A percentile compares a stretch with the other conserved stretches of the same genome.
These are phyloP conservation scores for Drosophila leontia DNA, from an alignment of 1,140 invertebrate genomes.

Conservation along the genomic window DNA sequence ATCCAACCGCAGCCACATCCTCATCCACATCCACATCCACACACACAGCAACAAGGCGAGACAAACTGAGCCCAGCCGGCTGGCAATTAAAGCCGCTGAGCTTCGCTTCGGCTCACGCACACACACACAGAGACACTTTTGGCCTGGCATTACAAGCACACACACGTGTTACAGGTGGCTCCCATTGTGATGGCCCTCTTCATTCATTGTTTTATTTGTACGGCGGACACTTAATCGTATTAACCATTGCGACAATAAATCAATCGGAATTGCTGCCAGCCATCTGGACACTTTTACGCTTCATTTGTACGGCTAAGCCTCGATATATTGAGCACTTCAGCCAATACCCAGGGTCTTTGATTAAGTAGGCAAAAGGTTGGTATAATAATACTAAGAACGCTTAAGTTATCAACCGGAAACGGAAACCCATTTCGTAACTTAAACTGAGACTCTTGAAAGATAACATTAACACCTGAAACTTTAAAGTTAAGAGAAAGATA, in stretches of 20 bases:
- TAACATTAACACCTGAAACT: background rate
- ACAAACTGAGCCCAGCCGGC: slow-evolving; percentile 49
- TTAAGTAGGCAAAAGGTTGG: background rate
- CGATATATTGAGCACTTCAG: slow-evolving; percentile 14
- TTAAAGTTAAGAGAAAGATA: background rate
- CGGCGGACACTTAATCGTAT: slow-evolving; percentile 20
- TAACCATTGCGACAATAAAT: slow-evolving; percentile 43
- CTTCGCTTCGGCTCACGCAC: slow-evolving; percentile 17
- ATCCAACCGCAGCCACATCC: slow-evolving; percentile 59
- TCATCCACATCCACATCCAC: slow-evolving; percentile 29
- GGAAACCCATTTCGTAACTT: background rate
- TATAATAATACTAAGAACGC: background rate
- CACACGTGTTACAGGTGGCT: slow-evolving; percentile 23
- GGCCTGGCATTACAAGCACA: background rate
- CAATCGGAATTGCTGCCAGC: slow-evolving; percentile 30
- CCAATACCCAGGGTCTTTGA: slow-evolving; percentile 4
- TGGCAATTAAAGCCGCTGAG: slow-evolving; percentile 66
- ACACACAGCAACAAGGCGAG: slow-evolving; percentile 23
- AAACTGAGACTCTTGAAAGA: background rate
- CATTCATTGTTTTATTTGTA: slow-evolving; percentile 20
- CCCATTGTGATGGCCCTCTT: slow-evolving; percentile 23
- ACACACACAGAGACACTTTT: background rate
- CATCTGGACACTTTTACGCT: slow-evolving; percentile 13
- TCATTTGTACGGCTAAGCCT: slow-evolving; percentile 14
- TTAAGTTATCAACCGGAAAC: background rate